Conservation (phyloP, 2,113 vertebrate genomes). For the Dipodomys stephensi region DNA sequence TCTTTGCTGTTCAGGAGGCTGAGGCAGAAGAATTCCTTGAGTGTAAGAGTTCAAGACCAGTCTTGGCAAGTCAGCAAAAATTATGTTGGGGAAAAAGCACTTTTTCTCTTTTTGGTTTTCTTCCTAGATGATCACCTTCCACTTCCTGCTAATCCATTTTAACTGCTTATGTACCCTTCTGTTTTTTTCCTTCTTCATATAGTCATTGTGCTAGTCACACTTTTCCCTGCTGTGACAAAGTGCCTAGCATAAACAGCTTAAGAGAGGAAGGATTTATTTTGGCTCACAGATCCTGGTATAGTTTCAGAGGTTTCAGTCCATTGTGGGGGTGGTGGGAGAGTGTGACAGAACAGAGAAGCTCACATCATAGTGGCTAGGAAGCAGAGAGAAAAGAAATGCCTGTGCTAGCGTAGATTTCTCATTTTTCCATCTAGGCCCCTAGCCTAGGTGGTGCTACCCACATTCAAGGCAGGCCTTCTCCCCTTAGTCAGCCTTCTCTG, state of each 20-base stretch:
- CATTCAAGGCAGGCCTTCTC: neutral
- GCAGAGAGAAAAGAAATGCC: neutral
- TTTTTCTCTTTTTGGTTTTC: neutral
- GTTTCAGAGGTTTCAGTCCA: neutral
- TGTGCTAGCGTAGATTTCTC: neutral
- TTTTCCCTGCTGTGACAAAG: neutral
- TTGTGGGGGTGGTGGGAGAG: neutral
- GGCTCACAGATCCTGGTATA: too few relatives aligned
- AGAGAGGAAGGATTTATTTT: neutral
- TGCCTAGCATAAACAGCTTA: neutral
- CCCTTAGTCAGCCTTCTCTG: neutral
- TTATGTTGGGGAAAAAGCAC: neutral
- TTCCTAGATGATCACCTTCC: neutral
- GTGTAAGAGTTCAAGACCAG: neutral
- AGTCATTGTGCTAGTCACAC: neutral
- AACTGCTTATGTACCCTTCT: neutral
- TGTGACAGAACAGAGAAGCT: neutral
- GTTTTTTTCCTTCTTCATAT: neutral
- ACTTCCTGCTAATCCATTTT: neutral
- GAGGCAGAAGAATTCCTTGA: neutral
- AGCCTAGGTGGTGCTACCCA: neutral
- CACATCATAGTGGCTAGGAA: neutral
- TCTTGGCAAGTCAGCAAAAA: neutral
- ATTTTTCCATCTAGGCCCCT: too few relatives aligned
- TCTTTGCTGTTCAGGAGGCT: neutral